Conservation (phyloP, 2,888 invertebrate species). For the Cheiracanthium punctorium region DNA sequence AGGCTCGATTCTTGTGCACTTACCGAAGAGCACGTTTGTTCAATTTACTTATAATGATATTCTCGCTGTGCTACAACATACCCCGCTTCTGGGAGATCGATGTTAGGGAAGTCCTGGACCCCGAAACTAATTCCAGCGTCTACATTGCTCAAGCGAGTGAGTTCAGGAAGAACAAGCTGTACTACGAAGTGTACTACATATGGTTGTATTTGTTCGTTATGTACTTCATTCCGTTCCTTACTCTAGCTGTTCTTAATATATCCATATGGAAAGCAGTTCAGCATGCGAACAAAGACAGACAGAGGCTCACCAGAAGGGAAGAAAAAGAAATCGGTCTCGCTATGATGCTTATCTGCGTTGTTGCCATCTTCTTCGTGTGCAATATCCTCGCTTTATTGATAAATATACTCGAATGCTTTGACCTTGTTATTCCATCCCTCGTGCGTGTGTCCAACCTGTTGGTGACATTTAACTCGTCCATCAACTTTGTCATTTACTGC, state of each 20-base stretch:
- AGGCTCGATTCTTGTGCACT: slow-evolving; percentile 92
- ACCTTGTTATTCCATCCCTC: slow-evolving; percentile 81
- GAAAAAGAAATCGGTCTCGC: slow-evolving; percentile 94
- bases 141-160: slow-evolving; percentile 79
- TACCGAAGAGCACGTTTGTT: slow-evolving; percentile 90
- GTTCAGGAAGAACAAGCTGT: slow-evolving; percentile 83
- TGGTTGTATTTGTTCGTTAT: slow-evolving; percentile 96
- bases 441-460: slow-evolving; percentile 87
- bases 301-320: slow-evolving; percentile 90
- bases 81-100: slow-evolving; percentile 80
- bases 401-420: slow-evolving; percentile 84
- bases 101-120: slow-evolving; percentile 27
- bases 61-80: slow-evolving; percentile 89
- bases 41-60: slow-evolving; percentile 86
- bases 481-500: slow-evolving; percentile 98
- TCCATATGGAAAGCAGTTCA: slow-evolving; percentile 93
- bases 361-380: slow-evolving; percentile 94
- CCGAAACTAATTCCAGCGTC: slow-evolving; percentile 47
- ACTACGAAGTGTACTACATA: slow-evolving; percentile 89
- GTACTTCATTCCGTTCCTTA: slow-evolving; percentile 93
- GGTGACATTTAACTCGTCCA: slow-evolving; percentile 96
- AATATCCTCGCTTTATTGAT: slow-evolving; percentile 90
- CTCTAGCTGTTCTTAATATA: slow-evolving; percentile 90
- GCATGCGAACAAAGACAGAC: slow-evolving; percentile 91
- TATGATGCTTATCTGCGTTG: slow-evolving; percentile 95